phyloP scores from a whole-genome alignment of 2,888 invertebrate species.

The Drosophila crucigera region DNA sequence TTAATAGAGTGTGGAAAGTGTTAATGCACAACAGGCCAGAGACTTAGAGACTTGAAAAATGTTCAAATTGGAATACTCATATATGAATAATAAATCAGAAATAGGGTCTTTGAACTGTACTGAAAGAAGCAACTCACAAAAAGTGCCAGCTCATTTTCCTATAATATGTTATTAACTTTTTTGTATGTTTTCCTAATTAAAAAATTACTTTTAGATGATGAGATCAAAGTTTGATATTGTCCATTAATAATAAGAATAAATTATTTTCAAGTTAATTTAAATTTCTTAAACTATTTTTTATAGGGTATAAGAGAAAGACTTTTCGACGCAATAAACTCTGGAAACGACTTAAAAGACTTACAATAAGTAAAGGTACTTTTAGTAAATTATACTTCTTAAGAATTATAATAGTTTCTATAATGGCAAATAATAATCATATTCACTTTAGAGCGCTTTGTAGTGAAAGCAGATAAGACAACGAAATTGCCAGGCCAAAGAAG shows the following conservation, averaged over 20 bases:
- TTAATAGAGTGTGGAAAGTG: slow-evolving; percentile 71
- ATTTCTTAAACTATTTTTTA: not conserved
- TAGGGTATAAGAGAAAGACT: not conserved
- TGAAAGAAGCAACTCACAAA: not conserved
- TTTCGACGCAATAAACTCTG: not conserved
- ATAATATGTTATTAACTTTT: not conserved
- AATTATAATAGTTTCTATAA: not conserved
- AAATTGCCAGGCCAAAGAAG: slow-evolving; percentile 23
- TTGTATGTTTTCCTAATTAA: not conserved
- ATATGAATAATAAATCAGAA: not conserved
- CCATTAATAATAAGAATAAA: not conserved
- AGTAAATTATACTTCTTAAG: not conserved
- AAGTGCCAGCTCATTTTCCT: not conserved
- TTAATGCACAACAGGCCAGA: slow-evolving; percentile 15
- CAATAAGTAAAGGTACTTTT: too few relatives aligned
- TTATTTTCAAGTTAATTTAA: not conserved
- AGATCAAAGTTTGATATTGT: not conserved
- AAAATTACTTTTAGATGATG: not conserved
- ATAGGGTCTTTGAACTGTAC: not conserved
- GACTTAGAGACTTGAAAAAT: not conserved
- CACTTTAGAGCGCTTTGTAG: not conserved
- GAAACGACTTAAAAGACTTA: not conserved
- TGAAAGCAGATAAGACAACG: slow-evolving; percentile 12
- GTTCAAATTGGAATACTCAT: slow-evolving; percentile 9
- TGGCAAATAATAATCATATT: not conserved